Evolutionary conservation across 64 coral and sea anemone genomes (phyloP), one percentile per base, ranked within the genome.

Genomic region (Porites australiensis): DNA sequence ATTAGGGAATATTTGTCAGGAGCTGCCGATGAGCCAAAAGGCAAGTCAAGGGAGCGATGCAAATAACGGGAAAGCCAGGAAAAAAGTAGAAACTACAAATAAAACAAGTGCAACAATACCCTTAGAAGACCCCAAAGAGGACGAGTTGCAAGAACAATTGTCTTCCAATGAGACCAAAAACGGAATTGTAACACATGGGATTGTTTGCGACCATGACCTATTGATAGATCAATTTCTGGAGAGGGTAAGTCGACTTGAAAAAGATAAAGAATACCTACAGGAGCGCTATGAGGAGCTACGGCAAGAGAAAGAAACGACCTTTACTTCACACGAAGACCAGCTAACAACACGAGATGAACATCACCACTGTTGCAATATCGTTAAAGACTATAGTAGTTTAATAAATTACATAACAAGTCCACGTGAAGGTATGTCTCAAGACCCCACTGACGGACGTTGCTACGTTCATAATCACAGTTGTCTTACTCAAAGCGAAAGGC

Each of bases 231-330:
- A 94, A 74, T 91, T 87, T 50, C 78, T 82, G 57, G 82, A 90
- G 37, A 96, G 93, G 65, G 90, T 93, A 10, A 83, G 58, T 55
- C 72, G 88, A 22, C 53, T 96, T 14, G 95, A 96, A 49, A 94
- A 86, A 63, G 91, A 96, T 5, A 96, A 94, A 62, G 95, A 96
- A 62, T 91, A 82, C 60, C 23, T 96, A 44, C 88, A 94, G 87
- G 92, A 80, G 57, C 89, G 86, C 22, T 96, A 82, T 6, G 67
- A 93, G 43, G 22, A 70, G 18, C 67, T 75, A 74, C 49, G 20
- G 27, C 19, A 54, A 8, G 85, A 74, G 22, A 88, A 69, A 21
- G 62, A 84, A 50, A 84, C 62, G 18, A 13, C 14, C 16, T 0
- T 69, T 21, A 27, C 52, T 50, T 20, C 14, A 67, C 44, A 9